These are phyloP conservation scores for Actenoides hombroni DNA, from an alignment of 2,113 vertebrate species.

Conservation along the genomic window DNA sequence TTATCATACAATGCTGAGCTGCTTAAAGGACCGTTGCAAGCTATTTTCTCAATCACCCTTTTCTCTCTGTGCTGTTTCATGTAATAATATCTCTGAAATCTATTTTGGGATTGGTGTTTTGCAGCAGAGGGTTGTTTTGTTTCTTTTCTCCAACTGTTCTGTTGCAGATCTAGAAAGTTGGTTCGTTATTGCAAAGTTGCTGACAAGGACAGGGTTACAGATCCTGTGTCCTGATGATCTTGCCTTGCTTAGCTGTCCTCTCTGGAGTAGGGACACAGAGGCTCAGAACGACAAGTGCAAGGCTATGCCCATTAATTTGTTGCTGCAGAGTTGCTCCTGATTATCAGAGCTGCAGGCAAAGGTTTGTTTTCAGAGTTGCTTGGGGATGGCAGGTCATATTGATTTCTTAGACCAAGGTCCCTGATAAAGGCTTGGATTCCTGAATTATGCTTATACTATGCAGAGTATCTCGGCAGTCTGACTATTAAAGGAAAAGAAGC, in stretches of 20 bases:
- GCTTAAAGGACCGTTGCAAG: constrained; percentile 5
- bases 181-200: neutral
- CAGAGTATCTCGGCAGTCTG: neutral
- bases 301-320: neutral
- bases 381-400: neutral
- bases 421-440: neutral
- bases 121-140: constrained; percentile 8
- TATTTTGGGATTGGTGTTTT: constrained; percentile 45
- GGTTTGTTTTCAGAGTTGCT: neutral
- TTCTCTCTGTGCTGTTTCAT: neutral
- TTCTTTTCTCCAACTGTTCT: neutral
- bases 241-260: neutral
- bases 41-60: constrained; percentile 51
- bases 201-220: neutral
- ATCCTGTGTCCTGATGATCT: neutral
- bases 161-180: neutral
- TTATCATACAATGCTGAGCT: neutral
- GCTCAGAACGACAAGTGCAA: neutral
- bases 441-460: neutral
- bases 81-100: constrained; percentile 12
- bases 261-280: neutral
- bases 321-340: neutral
- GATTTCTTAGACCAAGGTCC: neutral
- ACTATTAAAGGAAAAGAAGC: neutral
- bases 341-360: constrained; percentile 15